A percentile compares a stretch with the other conserved stretches of the same genome.
Evolutionary conservation across 2,113 vertebrate species (phyloP).

Genomic region (Albula glossodonta): DNA sequence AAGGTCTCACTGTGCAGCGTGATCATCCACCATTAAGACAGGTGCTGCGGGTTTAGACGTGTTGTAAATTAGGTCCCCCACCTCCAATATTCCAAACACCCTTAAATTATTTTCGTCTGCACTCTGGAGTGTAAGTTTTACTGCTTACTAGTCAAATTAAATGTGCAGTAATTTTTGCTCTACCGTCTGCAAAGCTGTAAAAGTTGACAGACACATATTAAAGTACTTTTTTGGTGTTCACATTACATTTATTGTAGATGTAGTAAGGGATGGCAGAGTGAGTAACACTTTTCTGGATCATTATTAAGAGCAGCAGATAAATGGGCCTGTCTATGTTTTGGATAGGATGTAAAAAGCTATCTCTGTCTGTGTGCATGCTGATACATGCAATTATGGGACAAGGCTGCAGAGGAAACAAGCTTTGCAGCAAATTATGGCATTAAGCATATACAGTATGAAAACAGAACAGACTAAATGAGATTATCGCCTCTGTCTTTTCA

Average conservation of each 20-base stretch:
- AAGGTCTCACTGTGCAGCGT: not conserved
- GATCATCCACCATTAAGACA: not conserved
- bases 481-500: not conserved
- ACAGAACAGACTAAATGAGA: not conserved
- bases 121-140: not conserved
- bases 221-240: not conserved
- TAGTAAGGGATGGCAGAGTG: not conserved
- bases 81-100: slow-evolving; percentile 5
- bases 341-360: not conserved
- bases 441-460: not conserved
- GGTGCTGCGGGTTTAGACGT: not conserved
- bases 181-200: not conserved
- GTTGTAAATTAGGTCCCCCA: not conserved
- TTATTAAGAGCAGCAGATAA: not conserved
- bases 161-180: slow-evolving; percentile 17
- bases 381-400: not conserved
- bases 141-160: slow-evolving; percentile 1
- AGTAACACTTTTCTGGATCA: slow-evolving; percentile 1
- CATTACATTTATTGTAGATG: slow-evolving; percentile 8
- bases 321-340: not conserved
- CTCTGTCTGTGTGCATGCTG: too few species aligned
- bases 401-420: not conserved
- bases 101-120: not conserved
- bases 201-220: not conserved
- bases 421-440: too few species aligned